These are phyloP conservation scores for Diarsia brunnea DNA, from an alignment of 2,888 invertebrate species.

Conservation along the genomic window DNA sequence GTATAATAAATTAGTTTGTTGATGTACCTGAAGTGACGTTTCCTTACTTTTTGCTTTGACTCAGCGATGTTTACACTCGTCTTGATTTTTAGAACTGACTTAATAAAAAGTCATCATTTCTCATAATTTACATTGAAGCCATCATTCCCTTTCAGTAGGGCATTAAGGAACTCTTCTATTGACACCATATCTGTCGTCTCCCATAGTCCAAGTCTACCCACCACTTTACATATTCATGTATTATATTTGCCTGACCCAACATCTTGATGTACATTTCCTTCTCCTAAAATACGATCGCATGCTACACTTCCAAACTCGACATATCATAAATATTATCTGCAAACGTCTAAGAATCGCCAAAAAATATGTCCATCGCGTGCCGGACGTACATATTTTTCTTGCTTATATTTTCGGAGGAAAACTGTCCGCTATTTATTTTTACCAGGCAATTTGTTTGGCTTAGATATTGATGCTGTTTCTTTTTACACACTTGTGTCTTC, in stretches of 20 bases:
- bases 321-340: conserved; percentile 44
- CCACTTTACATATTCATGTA: not conserved
- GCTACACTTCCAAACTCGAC: conserved; percentile 8
- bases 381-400: conserved; percentile 48
- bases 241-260: not conserved
- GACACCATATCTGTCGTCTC: not conserved
- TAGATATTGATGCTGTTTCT: conserved; percentile 45
- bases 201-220: not conserved
- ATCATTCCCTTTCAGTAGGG: not conserved
- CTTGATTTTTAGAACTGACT: not conserved
- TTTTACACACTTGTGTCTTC: conserved; percentile 38
- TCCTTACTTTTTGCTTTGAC: not conserved
- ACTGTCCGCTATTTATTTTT: conserved; percentile 55
- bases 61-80: not conserved
- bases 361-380: conserved; percentile 52
- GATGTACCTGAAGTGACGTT: not conserved
- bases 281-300: conserved; percentile 18
- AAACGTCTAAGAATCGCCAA: conserved; percentile 38
- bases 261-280: not conserved
- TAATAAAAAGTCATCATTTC: not conserved
- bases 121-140: not conserved
- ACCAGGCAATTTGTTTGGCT: conserved; percentile 62
- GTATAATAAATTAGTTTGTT: not conserved
- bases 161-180: not conserved
- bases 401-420: conserved; percentile 45